phyloP scores from a whole-genome alignment of 2,888 invertebrate species.

The Drosophila cracens region DNA sequence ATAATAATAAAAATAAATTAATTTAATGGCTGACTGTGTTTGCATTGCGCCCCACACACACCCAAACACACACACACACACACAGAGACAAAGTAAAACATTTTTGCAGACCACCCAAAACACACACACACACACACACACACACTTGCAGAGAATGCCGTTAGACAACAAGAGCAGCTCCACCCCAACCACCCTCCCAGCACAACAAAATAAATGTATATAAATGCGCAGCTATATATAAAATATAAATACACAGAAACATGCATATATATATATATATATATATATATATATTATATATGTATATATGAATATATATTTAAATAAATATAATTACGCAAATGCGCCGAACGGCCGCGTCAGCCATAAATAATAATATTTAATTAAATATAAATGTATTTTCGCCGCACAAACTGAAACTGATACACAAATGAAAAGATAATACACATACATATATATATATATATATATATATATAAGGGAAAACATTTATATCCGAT shows the following conservation, averaged over 20 bases:
- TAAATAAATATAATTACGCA: constrained; percentile 75
- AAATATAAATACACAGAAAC: neutral
- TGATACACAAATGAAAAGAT: constrained; percentile 38
- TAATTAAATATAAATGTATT: constrained; percentile 76
- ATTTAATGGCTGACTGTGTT: constrained; percentile 71
- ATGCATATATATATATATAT: neutral
- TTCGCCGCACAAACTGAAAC: constrained; percentile 34
- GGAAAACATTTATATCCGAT: constrained; percentile 8
- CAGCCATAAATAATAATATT: constrained; percentile 77
- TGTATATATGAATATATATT: constrained; percentile 30
- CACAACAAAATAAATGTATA: constrained; percentile 48
- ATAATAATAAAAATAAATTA: constrained; percentile 83
- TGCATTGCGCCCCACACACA: constrained; percentile 26
- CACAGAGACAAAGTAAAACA: constrained; percentile 20
- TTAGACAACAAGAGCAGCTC: constrained; percentile 14
- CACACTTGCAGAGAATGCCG: constrained; percentile 12
- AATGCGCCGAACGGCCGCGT: constrained; percentile 28
- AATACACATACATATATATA: constrained; percentile 24
- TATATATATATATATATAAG: constrained; percentile 2
- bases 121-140: neutral
- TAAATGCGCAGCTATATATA: constrained; percentile 40
- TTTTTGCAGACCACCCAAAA: constrained; percentile 1
- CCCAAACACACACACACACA: constrained; percentile 13
- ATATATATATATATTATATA: neutral
- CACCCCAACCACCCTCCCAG: neutral